Evolutionary conservation across 2,113 vertebrate genomes (phyloP).

Genomic region (Petromus typicus): DNA sequence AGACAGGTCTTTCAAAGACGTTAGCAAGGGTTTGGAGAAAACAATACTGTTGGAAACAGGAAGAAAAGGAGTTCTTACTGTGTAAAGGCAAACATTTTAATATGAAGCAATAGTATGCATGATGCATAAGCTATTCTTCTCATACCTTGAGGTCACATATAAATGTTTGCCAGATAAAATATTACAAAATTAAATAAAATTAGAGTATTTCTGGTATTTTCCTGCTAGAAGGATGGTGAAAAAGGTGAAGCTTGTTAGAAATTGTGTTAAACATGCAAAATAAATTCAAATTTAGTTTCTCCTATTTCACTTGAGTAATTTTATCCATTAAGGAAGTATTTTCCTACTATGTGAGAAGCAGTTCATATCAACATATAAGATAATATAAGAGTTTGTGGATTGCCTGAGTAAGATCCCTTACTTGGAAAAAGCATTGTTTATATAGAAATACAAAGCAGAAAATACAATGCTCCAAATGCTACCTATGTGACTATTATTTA

Average conservation of each 20-base stretch:
- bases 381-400: neutral
- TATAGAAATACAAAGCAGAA: slow-evolving; percentile 23
- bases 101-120: neutral
- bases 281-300: neutral
- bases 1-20: too few species aligned
- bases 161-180: neutral
- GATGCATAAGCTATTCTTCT: neutral
- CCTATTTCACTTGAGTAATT: neutral
- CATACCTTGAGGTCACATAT: neutral
- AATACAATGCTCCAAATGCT: slow-evolving; percentile 19
- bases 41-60: neutral
- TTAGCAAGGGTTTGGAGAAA: neutral
- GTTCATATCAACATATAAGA: neutral
- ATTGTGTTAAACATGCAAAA: neutral
- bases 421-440: neutral
- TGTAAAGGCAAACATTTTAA: neutral
- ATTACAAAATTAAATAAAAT: neutral
- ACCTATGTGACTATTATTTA: neutral
- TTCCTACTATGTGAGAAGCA: neutral
- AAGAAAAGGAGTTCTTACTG: neutral
- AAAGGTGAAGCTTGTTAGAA: neutral
- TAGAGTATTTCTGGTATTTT: neutral
- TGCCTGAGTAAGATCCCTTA: neutral
- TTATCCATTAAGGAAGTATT: neutral
- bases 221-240: neutral